Evolutionary conservation across 2,888 invertebrate genomes (phyloP).

Genomic region (Morinoia aosen): DNA sequence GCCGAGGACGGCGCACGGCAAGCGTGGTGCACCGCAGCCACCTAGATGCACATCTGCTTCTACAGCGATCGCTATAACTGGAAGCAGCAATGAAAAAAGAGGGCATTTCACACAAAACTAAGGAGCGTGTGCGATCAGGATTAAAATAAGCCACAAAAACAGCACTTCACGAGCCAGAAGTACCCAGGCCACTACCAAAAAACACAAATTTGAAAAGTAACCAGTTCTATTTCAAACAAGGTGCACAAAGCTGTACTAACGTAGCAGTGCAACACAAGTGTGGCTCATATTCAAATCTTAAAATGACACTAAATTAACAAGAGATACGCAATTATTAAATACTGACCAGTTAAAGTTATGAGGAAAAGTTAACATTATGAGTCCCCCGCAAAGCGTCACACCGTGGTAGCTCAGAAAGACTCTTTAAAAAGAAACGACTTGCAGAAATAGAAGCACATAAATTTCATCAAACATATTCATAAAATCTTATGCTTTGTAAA

Average conservation of each 20-base stretch:
- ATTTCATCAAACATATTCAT: not conserved
- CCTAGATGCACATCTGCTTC: not conserved
- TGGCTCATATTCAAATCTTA: not conserved
- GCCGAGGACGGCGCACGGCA: not conserved
- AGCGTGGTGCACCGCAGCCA: not conserved
- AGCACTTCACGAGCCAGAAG: not conserved
- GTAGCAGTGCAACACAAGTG: not conserved
- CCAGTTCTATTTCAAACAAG: not conserved
- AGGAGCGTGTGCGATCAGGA: not conserved
- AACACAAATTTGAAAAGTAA: not conserved
- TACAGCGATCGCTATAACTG: not conserved
- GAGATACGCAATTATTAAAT: slow-evolving; percentile 10
- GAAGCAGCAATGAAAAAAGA: not conserved
- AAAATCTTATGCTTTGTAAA: not conserved
- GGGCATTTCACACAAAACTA: not conserved
- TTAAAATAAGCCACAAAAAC: not conserved
- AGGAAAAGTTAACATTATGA: not conserved
- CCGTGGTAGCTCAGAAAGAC: not conserved
- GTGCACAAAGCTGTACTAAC: not conserved
- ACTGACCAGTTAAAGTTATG: slow-evolving; percentile 17
- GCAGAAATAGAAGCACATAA: not conserved
- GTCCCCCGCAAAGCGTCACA: not conserved
- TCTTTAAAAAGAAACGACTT: not conserved
- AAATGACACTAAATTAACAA: slow-evolving; percentile 3
- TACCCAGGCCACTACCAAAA: not conserved